Conservation (phyloP, 2,113 vertebrate species). For the Camelus bactrianus region DNA sequence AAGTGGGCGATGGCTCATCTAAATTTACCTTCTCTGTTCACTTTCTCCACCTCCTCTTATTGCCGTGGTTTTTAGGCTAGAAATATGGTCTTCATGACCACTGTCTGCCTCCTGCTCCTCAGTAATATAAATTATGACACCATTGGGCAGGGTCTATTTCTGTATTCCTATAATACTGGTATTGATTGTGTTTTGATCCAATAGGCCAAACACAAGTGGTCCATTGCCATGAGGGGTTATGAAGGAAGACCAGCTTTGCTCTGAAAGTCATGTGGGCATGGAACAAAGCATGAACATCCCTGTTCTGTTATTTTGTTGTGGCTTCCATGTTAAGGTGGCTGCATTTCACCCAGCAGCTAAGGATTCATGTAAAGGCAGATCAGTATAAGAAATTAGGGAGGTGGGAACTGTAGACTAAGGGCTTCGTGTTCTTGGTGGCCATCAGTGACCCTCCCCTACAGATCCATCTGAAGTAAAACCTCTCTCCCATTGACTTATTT, state of each 20-base stretch:
- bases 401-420: neutral
- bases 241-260: neutral
- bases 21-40: neutral
- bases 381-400: neutral
- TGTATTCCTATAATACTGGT: neutral
- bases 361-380: neutral
- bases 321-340: slow-evolving; percentile 14
- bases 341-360: neutral
- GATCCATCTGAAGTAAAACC: slow-evolving; percentile 18
- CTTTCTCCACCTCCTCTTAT: neutral
- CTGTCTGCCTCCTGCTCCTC: neutral
- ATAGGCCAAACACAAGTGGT: neutral
- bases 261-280: neutral
- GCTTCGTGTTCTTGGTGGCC: slow-evolving; percentile 28
- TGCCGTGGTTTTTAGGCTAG: neutral
- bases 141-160: neutral
- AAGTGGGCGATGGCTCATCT: neutral
- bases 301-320: neutral
- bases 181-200: slow-evolving; percentile 17
- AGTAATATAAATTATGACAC: neutral
- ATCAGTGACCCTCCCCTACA: neutral
- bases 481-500: neutral
- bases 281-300: neutral
- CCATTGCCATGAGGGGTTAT: neutral
- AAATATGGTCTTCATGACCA: neutral